These are phyloP conservation scores for Petrolisthes cinctipes DNA, from an alignment of 2,888 invertebrate genomes.

Conservation along the genomic window DNA sequence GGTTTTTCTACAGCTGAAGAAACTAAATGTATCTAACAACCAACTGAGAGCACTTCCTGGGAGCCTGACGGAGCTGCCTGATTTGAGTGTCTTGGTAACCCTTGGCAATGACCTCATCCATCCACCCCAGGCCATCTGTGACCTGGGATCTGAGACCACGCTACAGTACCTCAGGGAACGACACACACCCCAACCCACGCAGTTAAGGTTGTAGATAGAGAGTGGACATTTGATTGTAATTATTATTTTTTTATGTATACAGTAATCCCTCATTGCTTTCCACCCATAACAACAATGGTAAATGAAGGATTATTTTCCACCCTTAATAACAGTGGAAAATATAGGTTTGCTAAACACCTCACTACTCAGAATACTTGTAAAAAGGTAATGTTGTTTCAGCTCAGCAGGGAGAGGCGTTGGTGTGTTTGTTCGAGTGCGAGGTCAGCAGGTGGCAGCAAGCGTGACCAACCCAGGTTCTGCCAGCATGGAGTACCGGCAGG, in stretches of 20 bases:
- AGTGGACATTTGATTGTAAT: too few relatives aligned
- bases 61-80: constrained; percentile 42
- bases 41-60: constrained; percentile 51
- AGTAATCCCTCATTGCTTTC: too few relatives aligned
- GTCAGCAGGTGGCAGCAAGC: constrained; percentile 58
- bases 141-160: constrained; percentile 45
- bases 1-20: constrained; percentile 48
- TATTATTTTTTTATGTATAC: too few relatives aligned
- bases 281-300: too few relatives aligned
- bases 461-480: constrained; percentile 63
- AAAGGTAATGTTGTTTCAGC: too few relatives aligned
- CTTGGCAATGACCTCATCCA: constrained; percentile 61
- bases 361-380: too few relatives aligned
- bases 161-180: constrained; percentile 44
- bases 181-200: constrained; percentile 4
- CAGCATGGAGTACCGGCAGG: constrained; percentile 62
- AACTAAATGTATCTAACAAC: constrained; percentile 60
- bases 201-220: constrained; percentile 24
- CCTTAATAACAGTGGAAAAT: too few relatives aligned
- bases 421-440: constrained; percentile 58
- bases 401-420: not conserved
- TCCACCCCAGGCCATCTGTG: constrained; percentile 61
- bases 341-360: too few relatives aligned
- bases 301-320: too few relatives aligned
- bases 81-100: constrained; percentile 50